These are phyloP conservation scores for Drosophila emarginata DNA, from an alignment of 2,888 invertebrate species.

Conservation along the genomic window DNA sequence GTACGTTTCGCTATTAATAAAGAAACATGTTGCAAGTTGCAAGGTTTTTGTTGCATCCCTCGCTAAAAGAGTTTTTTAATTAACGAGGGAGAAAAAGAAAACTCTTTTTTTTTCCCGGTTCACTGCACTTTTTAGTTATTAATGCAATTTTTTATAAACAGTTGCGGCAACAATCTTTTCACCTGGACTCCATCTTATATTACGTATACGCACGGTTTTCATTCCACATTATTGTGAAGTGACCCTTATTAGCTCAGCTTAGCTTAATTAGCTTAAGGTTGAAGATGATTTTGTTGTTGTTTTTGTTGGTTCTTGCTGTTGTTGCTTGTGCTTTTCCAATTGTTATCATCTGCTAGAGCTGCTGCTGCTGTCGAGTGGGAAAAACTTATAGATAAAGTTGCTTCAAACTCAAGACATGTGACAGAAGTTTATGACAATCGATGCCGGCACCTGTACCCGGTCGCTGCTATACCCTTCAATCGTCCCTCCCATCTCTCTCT, in stretches of 20 bases:
- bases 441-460: slow-evolving; percentile 57
- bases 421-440: slow-evolving; percentile 71
- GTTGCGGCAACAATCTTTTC: slow-evolving; percentile 13
- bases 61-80: slow-evolving; percentile 13
- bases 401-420: slow-evolving; percentile 51
- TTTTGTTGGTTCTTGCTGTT: not conserved
- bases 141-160: slow-evolving; percentile 41
- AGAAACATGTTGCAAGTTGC: slow-evolving; percentile 24
- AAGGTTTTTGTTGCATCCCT: slow-evolving; percentile 27
- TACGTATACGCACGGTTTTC: slow-evolving; percentile 50
- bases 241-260: slow-evolving; percentile 49
- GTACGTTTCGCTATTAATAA: not conserved
- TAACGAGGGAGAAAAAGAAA: slow-evolving; percentile 1
- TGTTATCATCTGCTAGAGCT: slow-evolving; percentile 24
- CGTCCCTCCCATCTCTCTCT: not conserved
- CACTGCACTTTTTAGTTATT: slow-evolving; percentile 40
- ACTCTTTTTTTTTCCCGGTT: slow-evolving; percentile 7
- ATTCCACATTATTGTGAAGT: slow-evolving; percentile 14
- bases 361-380: slow-evolving; percentile 14
- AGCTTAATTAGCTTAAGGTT: slow-evolving; percentile 56
- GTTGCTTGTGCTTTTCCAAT: slow-evolving; percentile 7
- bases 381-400: slow-evolving; percentile 65
- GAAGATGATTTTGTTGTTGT: slow-evolving; percentile 21
- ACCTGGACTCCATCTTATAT: slow-evolving; percentile 7
- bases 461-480: slow-evolving; percentile 4